Evolutionary conservation across 1,140 invertebrate genomes (phyloP).

Genomic region (Scaptodrosophila lebanonensis): DNA sequence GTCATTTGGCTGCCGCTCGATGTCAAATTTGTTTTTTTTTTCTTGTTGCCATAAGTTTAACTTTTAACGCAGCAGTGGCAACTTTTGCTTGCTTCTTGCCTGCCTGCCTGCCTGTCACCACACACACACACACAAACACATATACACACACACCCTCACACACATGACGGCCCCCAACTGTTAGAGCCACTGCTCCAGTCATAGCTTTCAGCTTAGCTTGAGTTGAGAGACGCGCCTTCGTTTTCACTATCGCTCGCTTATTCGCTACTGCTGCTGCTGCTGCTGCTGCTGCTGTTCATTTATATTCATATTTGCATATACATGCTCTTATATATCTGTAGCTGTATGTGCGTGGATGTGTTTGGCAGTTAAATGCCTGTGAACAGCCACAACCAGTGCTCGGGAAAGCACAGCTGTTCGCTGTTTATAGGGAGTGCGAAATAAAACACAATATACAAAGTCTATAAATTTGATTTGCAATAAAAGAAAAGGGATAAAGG

Average conservation of each 20-base stretch:
- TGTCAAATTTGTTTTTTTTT: neutral
- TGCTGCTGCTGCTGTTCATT: conserved; percentile 71
- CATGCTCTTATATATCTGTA: conserved; percentile 16
- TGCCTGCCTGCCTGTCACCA: conserved; percentile 2
- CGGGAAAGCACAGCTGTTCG: too few species aligned
- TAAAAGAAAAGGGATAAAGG: too few species aligned
- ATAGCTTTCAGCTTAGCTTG: conserved; percentile 15
- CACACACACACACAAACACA: neutral
- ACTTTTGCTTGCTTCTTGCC: conserved; percentile 6
- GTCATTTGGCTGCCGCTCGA: conserved; percentile 9
- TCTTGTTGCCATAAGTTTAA: conserved; percentile 37
- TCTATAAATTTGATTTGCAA: too few species aligned
- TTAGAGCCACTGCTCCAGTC: too few species aligned
- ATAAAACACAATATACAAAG: too few species aligned
- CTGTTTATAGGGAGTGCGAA: too few species aligned
- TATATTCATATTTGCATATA: conserved; percentile 72
- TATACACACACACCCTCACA: neutral
- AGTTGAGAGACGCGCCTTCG: neutral
- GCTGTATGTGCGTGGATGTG: conserved; percentile 11
- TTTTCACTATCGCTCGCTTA: conserved; percentile 14
- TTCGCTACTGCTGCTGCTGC: too few species aligned
- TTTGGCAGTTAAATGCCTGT: conserved; percentile 33
- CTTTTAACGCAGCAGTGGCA: conserved; percentile 39
- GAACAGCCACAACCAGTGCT: too few species aligned
- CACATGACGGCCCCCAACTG: too few species aligned